phyloP scores from a whole-genome alignment of 1,140 invertebrate genomes.

The Homarus americanus region DNA sequence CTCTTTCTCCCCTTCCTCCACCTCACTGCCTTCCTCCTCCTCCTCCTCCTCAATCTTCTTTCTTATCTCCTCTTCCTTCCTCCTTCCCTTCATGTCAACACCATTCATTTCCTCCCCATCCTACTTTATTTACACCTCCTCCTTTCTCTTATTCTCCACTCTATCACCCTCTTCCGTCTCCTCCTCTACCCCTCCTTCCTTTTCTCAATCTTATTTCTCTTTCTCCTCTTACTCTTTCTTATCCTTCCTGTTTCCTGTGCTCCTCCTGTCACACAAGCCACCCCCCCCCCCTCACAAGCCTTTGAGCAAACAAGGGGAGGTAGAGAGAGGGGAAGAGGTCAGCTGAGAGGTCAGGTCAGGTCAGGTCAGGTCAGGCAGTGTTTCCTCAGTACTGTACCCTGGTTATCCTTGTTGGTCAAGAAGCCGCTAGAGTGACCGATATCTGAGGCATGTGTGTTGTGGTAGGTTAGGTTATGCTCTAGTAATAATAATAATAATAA shows the following conservation, averaged over 20 bases:
- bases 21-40: background rate
- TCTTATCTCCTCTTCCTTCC: background rate
- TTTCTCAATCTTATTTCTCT: background rate
- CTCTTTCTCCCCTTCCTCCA: background rate
- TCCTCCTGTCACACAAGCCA: background rate
- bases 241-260: slow-evolving; percentile 2
- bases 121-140: background rate
- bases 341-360: slow-evolving; percentile 37
- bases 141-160: background rate
- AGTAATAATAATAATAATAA: no score
- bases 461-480: no score
- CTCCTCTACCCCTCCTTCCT: background rate
- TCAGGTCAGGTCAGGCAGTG: background rate
- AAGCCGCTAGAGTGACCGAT: background rate
- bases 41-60: background rate
- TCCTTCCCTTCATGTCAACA: background rate
- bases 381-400: no score
- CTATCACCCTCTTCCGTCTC: no score
- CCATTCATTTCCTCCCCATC: no score
- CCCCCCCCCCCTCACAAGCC: background rate
- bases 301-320: background rate
- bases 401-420: background rate
- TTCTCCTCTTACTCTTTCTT: background rate
- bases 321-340: background rate
- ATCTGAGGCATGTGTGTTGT: background rate